Evolutionary conservation across 2,888 invertebrate species (phyloP).

Genomic region (Syrphus vitripennis): DNA sequence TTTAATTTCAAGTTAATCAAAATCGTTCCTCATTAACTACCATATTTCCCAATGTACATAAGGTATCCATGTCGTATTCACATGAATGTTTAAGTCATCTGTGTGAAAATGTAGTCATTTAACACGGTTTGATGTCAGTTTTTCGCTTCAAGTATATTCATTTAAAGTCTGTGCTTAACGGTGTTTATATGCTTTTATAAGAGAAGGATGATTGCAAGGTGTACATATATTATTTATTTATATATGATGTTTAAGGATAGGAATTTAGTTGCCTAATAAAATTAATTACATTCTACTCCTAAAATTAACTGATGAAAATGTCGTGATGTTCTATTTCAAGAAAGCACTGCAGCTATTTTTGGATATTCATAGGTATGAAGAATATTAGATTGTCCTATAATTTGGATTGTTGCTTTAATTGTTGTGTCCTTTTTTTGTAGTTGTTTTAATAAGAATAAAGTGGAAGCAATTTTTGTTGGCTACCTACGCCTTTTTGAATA

Average conservation of each 20-base stretch:
- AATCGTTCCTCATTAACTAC: no score
- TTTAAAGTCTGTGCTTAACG: background rate
- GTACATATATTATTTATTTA: background rate
- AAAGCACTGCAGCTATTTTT: background rate
- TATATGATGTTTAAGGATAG: background rate
- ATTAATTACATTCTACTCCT: slow-evolving; percentile 28
- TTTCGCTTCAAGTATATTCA: background rate
- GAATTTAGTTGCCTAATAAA: background rate
- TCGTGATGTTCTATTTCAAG: background rate
- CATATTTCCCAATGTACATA: background rate
- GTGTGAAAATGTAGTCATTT: background rate
- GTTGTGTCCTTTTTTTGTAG: background rate
- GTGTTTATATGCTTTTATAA: background rate
- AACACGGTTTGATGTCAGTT: background rate
- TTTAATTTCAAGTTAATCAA: no score
- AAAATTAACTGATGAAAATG: slow-evolving; percentile 22
- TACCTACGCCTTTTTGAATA: background rate
- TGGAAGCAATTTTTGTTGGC: background rate
- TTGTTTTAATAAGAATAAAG: background rate
- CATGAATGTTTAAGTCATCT: background rate
- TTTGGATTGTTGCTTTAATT: background rate
- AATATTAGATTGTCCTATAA: background rate
- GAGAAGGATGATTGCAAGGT: background rate
- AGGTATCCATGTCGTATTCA: background rate
- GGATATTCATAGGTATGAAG: background rate